These are phyloP conservation scores for Heteromurus nitidus DNA, from an alignment of 2,888 invertebrate species.

Conservation along the genomic window DNA sequence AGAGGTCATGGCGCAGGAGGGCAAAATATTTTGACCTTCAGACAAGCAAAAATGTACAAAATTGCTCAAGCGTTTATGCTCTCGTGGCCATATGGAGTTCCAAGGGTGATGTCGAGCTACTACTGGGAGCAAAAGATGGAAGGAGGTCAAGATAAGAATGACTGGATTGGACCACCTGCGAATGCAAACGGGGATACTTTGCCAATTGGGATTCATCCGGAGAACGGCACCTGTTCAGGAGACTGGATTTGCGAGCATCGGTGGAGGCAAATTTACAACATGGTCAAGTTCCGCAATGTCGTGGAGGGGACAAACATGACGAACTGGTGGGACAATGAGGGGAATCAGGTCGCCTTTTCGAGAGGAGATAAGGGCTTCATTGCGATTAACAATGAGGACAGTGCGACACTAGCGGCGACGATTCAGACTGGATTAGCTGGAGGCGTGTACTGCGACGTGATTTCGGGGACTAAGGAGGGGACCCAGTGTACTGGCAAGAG, in stretches of 20 bases:
- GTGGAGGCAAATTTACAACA: constrained; percentile 87
- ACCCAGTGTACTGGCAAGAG: constrained; percentile 76
- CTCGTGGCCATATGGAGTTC: constrained; percentile 87
- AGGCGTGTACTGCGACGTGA: constrained; percentile 78
- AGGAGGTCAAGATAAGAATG: constrained; percentile 41
- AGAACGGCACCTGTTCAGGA: constrained; percentile 75
- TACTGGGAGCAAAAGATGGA: constrained; percentile 77
- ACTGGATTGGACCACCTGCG: constrained; percentile 61
- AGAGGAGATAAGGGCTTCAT: constrained; percentile 76
- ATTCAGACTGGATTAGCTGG: constrained; percentile 75
- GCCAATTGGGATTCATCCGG: constrained; percentile 75
- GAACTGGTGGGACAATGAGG: constrained; percentile 76
- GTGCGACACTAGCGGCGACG: constrained; percentile 61
- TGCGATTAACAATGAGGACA: constrained; percentile 75
- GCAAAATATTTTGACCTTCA: constrained; percentile 70
- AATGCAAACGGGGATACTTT: constrained; percentile 75
- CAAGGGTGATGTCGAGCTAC: constrained; percentile 83
- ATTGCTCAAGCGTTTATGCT: constrained; percentile 89
- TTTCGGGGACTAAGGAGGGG: constrained; percentile 75
- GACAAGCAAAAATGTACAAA: constrained; percentile 74
- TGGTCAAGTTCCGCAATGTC: constrained; percentile 85
- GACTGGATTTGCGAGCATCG: constrained; percentile 78
- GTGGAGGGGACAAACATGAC: constrained; percentile 74
- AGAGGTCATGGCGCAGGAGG: constrained; percentile 76
- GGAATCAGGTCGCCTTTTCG: constrained; percentile 76